These are phyloP conservation scores for Zosterops lateralis DNA, from an alignment of 2,113 vertebrate genomes.

Conservation along the genomic window DNA sequence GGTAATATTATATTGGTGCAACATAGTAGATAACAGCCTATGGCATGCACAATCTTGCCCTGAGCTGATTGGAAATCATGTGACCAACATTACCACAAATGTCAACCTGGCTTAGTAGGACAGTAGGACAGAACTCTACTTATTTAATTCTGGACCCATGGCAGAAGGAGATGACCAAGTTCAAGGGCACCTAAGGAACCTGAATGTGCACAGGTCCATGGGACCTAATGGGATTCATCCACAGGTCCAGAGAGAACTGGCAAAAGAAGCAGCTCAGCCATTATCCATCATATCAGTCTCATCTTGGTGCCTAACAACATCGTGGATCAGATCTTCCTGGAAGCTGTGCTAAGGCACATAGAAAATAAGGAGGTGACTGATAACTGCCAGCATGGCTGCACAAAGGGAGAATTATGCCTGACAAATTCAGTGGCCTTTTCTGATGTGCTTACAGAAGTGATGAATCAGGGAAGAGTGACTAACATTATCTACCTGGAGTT, in stretches of 20 bases:
- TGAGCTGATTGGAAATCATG: background rate
- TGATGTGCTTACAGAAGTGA: background rate
- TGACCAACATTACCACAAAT: background rate
- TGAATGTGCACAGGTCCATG: background rate
- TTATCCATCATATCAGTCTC: background rate
- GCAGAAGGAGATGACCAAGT: background rate
- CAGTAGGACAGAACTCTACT: background rate
- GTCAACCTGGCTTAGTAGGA: background rate
- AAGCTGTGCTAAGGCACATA: background rate
- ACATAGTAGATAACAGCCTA: background rate
- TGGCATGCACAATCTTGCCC: background rate
- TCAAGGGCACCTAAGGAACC: background rate
- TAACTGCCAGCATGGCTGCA: background rate
- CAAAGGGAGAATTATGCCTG: background rate
- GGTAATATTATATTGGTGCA: background rate
- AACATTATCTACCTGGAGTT: background rate
- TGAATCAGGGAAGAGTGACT: background rate
- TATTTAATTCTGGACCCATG: background rate
- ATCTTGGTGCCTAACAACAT: background rate
- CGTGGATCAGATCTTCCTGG: background rate
- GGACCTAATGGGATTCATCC: background rate
- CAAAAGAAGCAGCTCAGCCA: background rate
- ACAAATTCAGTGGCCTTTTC: background rate
- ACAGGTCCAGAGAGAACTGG: background rate
- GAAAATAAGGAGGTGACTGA: background rate